phyloP scores from a whole-genome alignment of 2,797 vertebrate genomes.

The Pangasius larnaudii region DNA sequence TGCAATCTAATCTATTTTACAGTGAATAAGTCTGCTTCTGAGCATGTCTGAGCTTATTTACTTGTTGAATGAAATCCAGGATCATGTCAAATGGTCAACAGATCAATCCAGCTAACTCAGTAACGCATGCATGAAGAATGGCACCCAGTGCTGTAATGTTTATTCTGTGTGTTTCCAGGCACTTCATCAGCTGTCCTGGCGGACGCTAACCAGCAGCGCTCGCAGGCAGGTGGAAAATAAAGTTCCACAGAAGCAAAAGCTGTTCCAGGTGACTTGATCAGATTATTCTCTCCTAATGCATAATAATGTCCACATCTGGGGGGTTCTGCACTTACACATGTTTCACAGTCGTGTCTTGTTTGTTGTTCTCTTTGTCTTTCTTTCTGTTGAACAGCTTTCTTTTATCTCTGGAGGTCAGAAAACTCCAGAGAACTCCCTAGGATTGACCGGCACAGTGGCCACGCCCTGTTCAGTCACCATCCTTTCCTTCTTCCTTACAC shows the following conservation, averaged over 20 bases:
- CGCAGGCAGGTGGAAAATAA: constrained; percentile 80
- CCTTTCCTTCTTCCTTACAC: neutral
- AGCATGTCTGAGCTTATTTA: neutral
- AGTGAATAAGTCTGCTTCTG: neutral
- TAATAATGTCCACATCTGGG: neutral
- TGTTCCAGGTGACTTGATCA: constrained; percentile 83
- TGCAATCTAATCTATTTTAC: neutral
- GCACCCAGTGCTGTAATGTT: neutral
- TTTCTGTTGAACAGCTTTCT: neutral
- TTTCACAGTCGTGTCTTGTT: neutral
- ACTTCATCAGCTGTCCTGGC: constrained; percentile 80
- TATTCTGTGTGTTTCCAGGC: constrained; percentile 9
- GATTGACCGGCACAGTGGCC: neutral
- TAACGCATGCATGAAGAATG: neutral
- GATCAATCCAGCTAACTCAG: neutral
- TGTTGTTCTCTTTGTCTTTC: neutral
- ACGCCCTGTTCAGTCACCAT: neutral
- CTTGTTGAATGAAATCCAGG: neutral
- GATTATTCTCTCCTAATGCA: neutral
- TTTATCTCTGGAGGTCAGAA: constrained; percentile 6
- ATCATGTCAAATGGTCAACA: neutral
- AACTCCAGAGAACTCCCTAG: neutral
- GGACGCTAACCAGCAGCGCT: constrained; percentile 79
- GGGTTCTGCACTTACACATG: neutral
- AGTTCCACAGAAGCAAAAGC: constrained; percentile 84